phyloP scores from a whole-genome alignment of 30 jellyfish, hydroid and myxozoan species.

The Aurelia aurita region DNA sequence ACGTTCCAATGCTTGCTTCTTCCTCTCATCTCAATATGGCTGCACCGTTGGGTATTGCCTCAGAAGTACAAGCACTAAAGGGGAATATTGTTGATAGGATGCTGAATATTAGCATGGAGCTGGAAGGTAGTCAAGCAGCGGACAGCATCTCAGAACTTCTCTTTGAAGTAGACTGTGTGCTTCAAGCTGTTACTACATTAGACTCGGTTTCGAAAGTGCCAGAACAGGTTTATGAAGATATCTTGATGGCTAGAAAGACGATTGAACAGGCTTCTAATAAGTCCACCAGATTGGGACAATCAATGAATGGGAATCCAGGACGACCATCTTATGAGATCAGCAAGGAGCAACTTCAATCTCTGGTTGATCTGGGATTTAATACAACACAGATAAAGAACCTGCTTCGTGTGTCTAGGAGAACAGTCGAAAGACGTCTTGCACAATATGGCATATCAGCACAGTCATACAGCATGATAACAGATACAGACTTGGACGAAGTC shows the following conservation, averaged over 20 bases:
- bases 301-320: not conserved
- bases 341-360: constrained; percentile 10
- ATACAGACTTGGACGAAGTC: constrained; percentile 10
- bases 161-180: no score
- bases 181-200: no score
- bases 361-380: constrained; percentile 36
- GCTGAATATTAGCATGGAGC: no score
- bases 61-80: no score
- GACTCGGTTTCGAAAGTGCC: no score
- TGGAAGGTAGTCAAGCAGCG: no score
- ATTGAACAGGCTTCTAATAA: not conserved
- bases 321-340: constrained; percentile 43
- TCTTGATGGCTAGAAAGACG: not conserved
- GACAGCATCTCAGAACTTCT: no score
- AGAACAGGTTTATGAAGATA: not conserved
- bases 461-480: constrained; percentile 31
- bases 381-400: constrained; percentile 31
- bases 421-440: constrained; percentile 41
- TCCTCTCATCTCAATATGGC: no score
- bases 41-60: no score
- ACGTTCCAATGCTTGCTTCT: no score
- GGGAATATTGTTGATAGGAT: no score
- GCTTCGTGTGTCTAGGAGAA: constrained; percentile 26
- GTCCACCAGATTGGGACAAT: not conserved
- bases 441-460: constrained; percentile 37